Conservation (phyloP, 2,888 invertebrate species). For the Andricus quercusramuli region DNA sequence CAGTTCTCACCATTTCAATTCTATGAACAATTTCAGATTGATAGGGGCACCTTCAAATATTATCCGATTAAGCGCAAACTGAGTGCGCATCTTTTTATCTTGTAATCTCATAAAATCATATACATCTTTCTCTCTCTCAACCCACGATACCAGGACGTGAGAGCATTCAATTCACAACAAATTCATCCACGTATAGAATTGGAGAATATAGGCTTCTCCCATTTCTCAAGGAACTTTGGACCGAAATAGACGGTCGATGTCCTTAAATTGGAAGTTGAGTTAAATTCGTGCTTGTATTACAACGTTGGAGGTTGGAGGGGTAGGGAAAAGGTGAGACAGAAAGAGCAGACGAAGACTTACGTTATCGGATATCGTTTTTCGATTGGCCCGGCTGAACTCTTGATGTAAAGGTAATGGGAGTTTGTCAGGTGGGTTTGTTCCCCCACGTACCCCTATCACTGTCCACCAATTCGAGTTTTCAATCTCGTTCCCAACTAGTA, state of each 20-base stretch:
- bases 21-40: too few relatives aligned
- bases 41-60: too few relatives aligned
- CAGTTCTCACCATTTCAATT: too few relatives aligned
- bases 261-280: neutral
- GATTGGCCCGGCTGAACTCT: constrained; percentile 67
- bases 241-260: neutral
- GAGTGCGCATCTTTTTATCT: too few relatives aligned
- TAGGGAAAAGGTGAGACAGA: neutral
- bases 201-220: too few relatives aligned
- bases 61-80: too few relatives aligned
- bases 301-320: neutral
- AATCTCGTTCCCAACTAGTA: constrained; percentile 55
- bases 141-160: too few relatives aligned
- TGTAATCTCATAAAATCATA: too few relatives aligned
- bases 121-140: too few relatives aligned
- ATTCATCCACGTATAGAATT: too few relatives aligned
- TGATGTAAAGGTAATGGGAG: constrained; percentile 68
- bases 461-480: constrained; percentile 50
- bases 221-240: neutral
- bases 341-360: constrained; percentile 55
- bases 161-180: too few relatives aligned
- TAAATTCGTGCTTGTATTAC: neutral
- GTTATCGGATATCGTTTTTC: constrained; percentile 74
- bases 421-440: constrained; percentile 63
- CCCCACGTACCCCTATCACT: constrained; percentile 8